These are phyloP conservation scores for Porites evermanni DNA, from an alignment of 92 coral and sea anemone genomes.

Conservation along the genomic window DNA sequence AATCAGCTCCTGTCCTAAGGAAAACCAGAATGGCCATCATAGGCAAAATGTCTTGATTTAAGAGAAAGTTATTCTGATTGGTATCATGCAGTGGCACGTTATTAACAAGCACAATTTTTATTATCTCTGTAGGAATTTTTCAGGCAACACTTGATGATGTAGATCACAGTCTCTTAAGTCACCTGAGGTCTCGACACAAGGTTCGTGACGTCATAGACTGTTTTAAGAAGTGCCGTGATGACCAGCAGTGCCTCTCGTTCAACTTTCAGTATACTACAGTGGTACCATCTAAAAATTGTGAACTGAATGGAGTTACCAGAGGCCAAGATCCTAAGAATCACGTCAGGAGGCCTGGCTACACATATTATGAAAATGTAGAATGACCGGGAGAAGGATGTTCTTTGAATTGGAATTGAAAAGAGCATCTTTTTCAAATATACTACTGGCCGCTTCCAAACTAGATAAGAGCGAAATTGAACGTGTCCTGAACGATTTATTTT, in stretches of 20 bases:
- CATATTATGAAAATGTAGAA: constrained; percentile 1
- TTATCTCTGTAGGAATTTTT: not conserved
- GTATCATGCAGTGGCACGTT: too few relatives aligned
- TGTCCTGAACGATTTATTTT: too few relatives aligned
- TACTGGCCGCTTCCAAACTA: too few relatives aligned
- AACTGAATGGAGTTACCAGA: not conserved
- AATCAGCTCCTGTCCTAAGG: too few relatives aligned
- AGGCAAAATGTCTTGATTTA: too few relatives aligned
- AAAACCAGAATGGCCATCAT: too few relatives aligned
- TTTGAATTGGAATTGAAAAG: too few relatives aligned
- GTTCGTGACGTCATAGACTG: constrained; percentile 2
- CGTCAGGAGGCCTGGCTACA: constrained; percentile 21
- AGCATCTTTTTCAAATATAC: too few relatives aligned
- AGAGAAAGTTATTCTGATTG: too few relatives aligned
- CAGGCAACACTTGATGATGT: constrained; percentile 10
- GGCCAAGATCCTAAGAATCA: not conserved
- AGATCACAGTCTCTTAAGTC: not conserved
- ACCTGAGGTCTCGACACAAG: not conserved
- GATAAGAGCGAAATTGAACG: too few relatives aligned
- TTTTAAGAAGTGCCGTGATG: constrained; percentile 4
- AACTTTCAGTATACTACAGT: not conserved
- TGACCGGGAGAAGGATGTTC: not conserved
- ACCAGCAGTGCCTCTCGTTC: constrained; percentile 12
- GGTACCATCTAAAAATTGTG: constrained; percentile 8
- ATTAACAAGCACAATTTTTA: too few relatives aligned